Percentiles rank a stretch among this genome's conserved stretches.
phyloP scores from a whole-genome alignment of 2,797 vertebrate genomes.

The Zalophus californianus region DNA sequence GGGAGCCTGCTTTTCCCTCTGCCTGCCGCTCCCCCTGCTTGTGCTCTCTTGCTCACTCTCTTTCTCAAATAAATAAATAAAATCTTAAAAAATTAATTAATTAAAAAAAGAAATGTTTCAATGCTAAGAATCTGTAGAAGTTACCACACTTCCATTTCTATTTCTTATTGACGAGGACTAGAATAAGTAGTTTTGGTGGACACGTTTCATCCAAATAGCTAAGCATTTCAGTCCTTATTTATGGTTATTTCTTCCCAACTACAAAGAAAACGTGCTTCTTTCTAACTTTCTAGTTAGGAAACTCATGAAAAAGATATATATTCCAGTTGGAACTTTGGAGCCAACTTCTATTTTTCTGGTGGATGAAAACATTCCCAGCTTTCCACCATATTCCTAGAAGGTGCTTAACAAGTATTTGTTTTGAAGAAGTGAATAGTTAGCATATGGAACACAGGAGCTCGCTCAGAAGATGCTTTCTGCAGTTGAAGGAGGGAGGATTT shows the following conservation, averaged over 20 bases:
- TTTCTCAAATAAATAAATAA: neutral
- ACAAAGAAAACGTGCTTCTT: neutral
- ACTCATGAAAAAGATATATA: slow-evolving; percentile 51
- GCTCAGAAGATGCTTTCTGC: slow-evolving; percentile 39
- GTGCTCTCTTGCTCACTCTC: neutral
- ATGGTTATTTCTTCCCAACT: slow-evolving; percentile 57
- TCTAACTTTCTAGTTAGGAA: slow-evolving; percentile 61
- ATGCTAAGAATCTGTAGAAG: slow-evolving; percentile 75
- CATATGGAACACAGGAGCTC: neutral
- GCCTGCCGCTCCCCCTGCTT: too few species aligned
- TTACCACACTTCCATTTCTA: slow-evolving; percentile 39
- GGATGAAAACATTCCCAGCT: slow-evolving; percentile 59
- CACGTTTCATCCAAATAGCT: slow-evolving; percentile 61
- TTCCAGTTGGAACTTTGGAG: slow-evolving; percentile 63
- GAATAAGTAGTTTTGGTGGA: slow-evolving; percentile 67
- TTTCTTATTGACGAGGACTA: slow-evolving; percentile 32
- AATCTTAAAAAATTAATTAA: neutral
- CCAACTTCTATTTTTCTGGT: slow-evolving; percentile 54
- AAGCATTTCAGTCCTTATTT: slow-evolving; percentile 62
- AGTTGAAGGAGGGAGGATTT: slow-evolving; percentile 28
- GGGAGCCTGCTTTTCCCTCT: neutral
- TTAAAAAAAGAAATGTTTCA: slow-evolving; percentile 64
- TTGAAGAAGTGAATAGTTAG: slow-evolving; percentile 20
- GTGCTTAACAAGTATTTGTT: slow-evolving; percentile 61
- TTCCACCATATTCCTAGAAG: neutral